These are phyloP conservation scores for Tragelaphus imberbis DNA, from an alignment of 2,113 vertebrate species.

Conservation along the genomic window DNA sequence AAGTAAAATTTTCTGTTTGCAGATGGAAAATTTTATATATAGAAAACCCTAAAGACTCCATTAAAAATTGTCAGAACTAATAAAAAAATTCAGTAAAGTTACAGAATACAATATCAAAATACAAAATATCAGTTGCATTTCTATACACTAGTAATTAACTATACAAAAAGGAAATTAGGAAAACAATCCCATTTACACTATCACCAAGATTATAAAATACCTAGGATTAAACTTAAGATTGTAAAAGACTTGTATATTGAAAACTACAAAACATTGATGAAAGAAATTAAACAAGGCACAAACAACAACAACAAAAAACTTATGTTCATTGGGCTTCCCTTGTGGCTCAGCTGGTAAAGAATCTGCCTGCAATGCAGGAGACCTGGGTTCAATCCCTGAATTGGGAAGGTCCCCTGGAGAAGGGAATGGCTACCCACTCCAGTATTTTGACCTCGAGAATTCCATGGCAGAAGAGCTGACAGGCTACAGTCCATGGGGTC, in stretches of 20 bases:
- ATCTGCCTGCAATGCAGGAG: not conserved
- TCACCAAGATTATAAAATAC: not conserved
- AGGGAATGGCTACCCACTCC: not conserved
- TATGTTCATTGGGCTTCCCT: not conserved
- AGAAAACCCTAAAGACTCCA: not conserved
- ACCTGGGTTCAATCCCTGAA: not conserved
- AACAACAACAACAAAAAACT: not conserved
- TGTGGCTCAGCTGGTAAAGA: not conserved
- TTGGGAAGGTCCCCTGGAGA: not conserved
- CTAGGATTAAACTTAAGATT: not conserved
- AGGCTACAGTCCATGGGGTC: not conserved
- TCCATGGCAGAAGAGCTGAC: not conserved
- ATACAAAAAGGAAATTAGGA: not conserved
- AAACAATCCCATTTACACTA: not conserved
- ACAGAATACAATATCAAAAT: not conserved
- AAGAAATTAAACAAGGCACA: not conserved
- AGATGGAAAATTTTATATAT: not conserved
- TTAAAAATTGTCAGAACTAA: not conserved
- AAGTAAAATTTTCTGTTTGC: not conserved
- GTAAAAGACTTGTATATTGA: not conserved
- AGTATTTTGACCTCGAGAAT: not conserved
- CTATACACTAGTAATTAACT: not conserved
- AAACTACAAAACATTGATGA: not conserved
- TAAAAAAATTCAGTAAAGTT: not conserved
- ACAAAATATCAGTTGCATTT: not conserved